Percentiles rank a stretch among this genome's conserved stretches.
These are phyloP conservation scores for Cuniculus paca DNA, from an alignment of 2,797 vertebrate genomes.

Conservation along the genomic window DNA sequence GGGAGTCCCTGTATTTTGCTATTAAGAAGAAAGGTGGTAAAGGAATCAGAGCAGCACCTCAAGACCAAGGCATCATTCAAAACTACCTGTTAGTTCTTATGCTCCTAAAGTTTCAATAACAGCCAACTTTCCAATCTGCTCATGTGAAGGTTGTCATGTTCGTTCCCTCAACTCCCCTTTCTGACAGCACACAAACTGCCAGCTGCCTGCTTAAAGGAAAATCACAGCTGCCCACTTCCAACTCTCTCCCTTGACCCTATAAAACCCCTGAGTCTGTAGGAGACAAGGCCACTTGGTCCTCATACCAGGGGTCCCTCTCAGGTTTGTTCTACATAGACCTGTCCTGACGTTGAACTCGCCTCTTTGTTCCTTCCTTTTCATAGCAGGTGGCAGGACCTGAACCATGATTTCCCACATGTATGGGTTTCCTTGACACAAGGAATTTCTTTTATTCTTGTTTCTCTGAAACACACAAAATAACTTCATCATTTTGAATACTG, in stretches of 20 bases:
- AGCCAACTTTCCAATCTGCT: neutral
- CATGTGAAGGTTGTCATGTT: neutral
- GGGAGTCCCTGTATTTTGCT: neutral
- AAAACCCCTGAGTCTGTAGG: neutral
- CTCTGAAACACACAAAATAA: conserved; percentile 17
- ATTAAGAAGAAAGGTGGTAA: neutral
- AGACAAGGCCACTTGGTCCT: neutral
- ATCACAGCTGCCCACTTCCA: neutral
- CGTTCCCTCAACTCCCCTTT: neutral
- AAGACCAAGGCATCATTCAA: neutral
- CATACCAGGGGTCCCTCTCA: neutral
- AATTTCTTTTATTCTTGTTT: conserved; percentile 5
- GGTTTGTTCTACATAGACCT: neutral
- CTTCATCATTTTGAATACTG: neutral
- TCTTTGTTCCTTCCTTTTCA: neutral
- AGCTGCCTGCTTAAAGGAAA: neutral
- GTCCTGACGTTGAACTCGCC: neutral
- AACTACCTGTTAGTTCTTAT: neutral
- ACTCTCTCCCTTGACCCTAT: too few relatives aligned
- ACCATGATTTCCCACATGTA: neutral
- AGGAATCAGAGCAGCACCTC: neutral
- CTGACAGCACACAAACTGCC: neutral
- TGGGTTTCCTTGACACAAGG: neutral
- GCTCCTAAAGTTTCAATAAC: neutral
- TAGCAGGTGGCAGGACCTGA: neutral